Percentiles rank a stretch among this genome's conserved stretches.
Conservation (phyloP, 2,113 vertebrate genomes). For the Cacatua alba region DNA sequence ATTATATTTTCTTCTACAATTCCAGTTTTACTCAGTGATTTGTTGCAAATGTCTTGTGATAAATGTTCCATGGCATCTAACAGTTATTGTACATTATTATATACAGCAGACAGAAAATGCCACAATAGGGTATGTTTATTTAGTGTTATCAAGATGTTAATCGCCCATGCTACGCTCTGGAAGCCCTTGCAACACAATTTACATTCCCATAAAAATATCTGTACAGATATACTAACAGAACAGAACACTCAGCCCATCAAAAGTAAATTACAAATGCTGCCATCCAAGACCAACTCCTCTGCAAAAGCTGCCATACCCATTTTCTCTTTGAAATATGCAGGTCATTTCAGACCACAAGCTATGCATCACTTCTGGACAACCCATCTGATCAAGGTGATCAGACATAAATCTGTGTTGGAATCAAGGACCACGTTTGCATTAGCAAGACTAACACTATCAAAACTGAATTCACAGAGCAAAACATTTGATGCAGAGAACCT, state of each 20-base stretch:
- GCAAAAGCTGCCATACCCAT: background rate
- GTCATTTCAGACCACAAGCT: background rate
- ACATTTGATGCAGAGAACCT: background rate
- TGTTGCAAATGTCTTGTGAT: conserved; percentile 46
- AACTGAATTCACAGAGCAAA: background rate
- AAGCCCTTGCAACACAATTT: conserved; percentile 49
- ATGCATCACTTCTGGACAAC: background rate
- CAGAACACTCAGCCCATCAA: conserved; percentile 1
- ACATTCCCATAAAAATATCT: conserved; percentile 57
- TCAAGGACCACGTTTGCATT: background rate
- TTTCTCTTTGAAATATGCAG: conserved; percentile 26
- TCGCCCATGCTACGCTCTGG: conserved; percentile 45
- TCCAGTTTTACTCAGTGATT: conserved; percentile 11
- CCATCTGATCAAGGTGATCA: background rate
- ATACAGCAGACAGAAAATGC: conserved; percentile 30
- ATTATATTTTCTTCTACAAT: background rate
- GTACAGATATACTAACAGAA: conserved; percentile 34
- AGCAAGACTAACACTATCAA: background rate
- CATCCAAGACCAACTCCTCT: conserved; percentile 30
- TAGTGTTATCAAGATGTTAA: conserved; percentile 64
- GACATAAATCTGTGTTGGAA: background rate
- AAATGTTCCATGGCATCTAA: conserved; percentile 47
- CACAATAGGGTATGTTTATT: conserved; percentile 58
- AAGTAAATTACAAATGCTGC: conserved; percentile 52
- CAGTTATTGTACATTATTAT: conserved; percentile 52